These are phyloP conservation scores for Oreochromis grahami DNA, from an alignment of 2,797 vertebrate species.

Conservation along the genomic window DNA sequence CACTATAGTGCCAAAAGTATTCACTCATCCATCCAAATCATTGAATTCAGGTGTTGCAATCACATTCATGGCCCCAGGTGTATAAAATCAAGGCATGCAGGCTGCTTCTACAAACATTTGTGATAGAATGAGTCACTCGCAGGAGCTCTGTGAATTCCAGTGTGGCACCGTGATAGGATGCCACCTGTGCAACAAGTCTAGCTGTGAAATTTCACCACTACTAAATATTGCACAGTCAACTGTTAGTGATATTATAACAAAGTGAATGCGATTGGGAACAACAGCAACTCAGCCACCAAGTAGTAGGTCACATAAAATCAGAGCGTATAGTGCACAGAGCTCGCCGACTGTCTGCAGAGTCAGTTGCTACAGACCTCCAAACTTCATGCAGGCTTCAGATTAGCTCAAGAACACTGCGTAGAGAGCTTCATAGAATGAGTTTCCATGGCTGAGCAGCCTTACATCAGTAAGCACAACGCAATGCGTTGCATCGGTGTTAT, in stretches of 20 bases:
- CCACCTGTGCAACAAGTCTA: not conserved
- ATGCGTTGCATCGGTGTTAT: no score
- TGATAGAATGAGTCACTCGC: not conserved
- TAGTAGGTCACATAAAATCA: not conserved
- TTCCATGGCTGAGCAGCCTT: no score
- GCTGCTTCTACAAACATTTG: not conserved
- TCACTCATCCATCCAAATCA: not conserved
- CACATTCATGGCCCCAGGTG: not conserved
- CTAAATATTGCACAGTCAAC: not conserved
- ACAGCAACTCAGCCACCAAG: not conserved
- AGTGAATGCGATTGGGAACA: not conserved
- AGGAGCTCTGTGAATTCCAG: not conserved
- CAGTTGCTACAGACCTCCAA: not conserved
- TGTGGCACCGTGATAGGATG: not conserved
- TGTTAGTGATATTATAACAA: not conserved
- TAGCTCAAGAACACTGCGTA: not conserved
- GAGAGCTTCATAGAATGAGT: not conserved
- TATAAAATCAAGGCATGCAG: not conserved
- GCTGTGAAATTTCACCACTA: accelerated
- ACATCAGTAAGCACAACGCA: no score
- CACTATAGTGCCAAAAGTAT: not conserved
- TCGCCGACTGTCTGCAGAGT: accelerated
- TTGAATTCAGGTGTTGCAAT: not conserved
- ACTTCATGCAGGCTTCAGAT: not conserved
- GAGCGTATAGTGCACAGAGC: not conserved